These are phyloP conservation scores for Drosophila nannoptera DNA, from an alignment of 1,140 invertebrate species.

Conservation along the genomic window DNA sequence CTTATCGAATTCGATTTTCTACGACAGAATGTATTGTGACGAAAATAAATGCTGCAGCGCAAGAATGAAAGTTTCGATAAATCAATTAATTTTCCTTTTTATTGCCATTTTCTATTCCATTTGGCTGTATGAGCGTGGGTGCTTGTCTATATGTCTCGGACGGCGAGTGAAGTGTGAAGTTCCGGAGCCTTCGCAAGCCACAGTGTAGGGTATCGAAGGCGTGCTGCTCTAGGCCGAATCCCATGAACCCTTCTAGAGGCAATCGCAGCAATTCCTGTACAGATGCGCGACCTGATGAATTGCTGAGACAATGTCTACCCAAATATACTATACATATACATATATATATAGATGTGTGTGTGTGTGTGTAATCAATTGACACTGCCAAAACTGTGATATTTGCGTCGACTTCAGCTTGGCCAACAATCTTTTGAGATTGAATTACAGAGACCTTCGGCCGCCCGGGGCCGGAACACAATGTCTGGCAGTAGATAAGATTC, in stretches of 20 bases:
- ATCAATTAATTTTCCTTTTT: conserved; percentile 4
- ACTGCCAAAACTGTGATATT: too few relatives aligned
- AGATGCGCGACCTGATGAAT: too few relatives aligned
- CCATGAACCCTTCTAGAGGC: too few relatives aligned
- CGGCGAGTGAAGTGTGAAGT: neutral
- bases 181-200: too few relatives aligned
- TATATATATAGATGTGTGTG: too few relatives aligned
- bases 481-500: conserved; percentile 64
- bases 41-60: conserved; percentile 6
- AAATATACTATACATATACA: too few relatives aligned
- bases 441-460: conserved; percentile 37
- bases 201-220: too few relatives aligned
- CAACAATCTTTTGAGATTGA: conserved; percentile 41
- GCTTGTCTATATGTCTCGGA: neutral
- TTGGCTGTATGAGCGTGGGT: neutral
- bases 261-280: too few relatives aligned
- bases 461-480: conserved; percentile 15
- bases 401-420: too few relatives aligned
- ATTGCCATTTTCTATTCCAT: neutral
- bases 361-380: too few relatives aligned
- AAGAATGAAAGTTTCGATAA: neutral
- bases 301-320: too few relatives aligned
- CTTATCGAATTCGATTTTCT: conserved; percentile 44
- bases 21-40: conserved; percentile 40
- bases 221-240: too few relatives aligned